Evolutionary conservation across 2,113 vertebrate species (phyloP), one percentile per base, ranked within the genome.

Genomic region (Hippocampus comes): DNA sequence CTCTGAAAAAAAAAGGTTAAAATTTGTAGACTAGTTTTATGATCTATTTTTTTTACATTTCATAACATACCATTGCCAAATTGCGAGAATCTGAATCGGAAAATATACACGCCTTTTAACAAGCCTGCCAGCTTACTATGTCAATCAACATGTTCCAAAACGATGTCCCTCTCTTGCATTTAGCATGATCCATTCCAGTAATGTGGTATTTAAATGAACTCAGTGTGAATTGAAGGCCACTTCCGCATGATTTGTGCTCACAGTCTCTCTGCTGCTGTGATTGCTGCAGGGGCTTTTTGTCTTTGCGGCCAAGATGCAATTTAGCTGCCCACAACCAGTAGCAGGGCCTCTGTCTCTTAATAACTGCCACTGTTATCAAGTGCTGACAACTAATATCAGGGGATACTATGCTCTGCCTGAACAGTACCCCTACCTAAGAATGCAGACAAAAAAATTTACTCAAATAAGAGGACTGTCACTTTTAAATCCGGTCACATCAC

Each of bases 341-440:
- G 83, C 82, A 86, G 91, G 92, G 91, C 93, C 87, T 91, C 90
- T 89, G 89, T 89, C 94, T 95, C 94, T 98, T 98, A 98, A 98
- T 99, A 98, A 98, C 95, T 92, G 96, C 90, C 95, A 94, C 90
- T 89, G 93, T 96, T 96, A 97, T 95, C 94, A 96, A 97, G 94
- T 91, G 94, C 93, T 92, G 91, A 92, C 89, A 94, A 93, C 94
- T 94, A 94, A 95, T 93, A 93, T 92, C 86, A 91, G 85, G 92
- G 84, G 85, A 78, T 90, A 93, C 91, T 90, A 83, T 91, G 88
- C 81, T 74, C 53, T 1, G 57, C 48, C 49, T 57, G 82, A 59
- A 86, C 79, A 82, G 41, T 63, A 73, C 73, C 78, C 74, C 87
- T 91, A 82, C 86, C 91, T 90, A 80, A 91, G 88, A 94, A 69